phyloP scores from a whole-genome alignment of 2,888 invertebrate genomes.

The Furcula furcula region DNA sequence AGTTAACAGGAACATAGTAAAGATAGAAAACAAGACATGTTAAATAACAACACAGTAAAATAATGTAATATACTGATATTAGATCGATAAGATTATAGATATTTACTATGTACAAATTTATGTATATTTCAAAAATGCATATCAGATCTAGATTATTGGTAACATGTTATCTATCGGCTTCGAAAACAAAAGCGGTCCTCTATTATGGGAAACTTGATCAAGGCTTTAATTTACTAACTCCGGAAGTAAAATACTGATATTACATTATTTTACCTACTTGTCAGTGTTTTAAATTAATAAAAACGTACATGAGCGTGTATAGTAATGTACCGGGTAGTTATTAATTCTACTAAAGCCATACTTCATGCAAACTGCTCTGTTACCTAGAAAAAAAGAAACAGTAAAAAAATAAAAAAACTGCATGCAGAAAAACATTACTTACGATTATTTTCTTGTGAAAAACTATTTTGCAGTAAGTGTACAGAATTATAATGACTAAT shows the following conservation, averaged over 20 bases:
- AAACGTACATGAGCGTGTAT: conserved; percentile 72
- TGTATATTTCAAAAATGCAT: conserved; percentile 35
- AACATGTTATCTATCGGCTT: conserved; percentile 25
- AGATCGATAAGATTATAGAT: too few species aligned
- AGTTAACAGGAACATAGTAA: conserved; percentile 41
- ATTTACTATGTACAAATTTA: too few species aligned
- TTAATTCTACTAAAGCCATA: conserved; percentile 68
- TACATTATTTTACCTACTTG: conserved; percentile 9
- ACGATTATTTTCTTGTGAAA: conserved; percentile 12
- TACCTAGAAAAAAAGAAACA: conserved; percentile 60
- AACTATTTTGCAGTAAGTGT: conserved; percentile 17
- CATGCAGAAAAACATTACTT: conserved; percentile 45
- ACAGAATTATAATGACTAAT: conserved; percentile 16
- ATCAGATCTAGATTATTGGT: conserved; percentile 21
- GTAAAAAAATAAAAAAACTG: conserved; percentile 34
- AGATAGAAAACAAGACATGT: too few species aligned
- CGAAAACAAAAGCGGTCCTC: conserved; percentile 17
- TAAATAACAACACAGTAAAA: conserved; percentile 53
- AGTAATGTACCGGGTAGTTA: conserved; percentile 57
- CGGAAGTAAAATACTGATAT: conserved; percentile 8
- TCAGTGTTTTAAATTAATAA: conserved; percentile 13
- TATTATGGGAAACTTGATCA: conserved; percentile 16
- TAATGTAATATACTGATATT: too few species aligned
- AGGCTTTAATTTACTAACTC: conserved; percentile 14
- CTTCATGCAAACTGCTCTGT: conserved; percentile 67